Percentiles rank a stretch among this genome's conserved stretches.
Conservation (phyloP, 2,113 vertebrate genomes). For the Sylvia atricapilla region DNA sequence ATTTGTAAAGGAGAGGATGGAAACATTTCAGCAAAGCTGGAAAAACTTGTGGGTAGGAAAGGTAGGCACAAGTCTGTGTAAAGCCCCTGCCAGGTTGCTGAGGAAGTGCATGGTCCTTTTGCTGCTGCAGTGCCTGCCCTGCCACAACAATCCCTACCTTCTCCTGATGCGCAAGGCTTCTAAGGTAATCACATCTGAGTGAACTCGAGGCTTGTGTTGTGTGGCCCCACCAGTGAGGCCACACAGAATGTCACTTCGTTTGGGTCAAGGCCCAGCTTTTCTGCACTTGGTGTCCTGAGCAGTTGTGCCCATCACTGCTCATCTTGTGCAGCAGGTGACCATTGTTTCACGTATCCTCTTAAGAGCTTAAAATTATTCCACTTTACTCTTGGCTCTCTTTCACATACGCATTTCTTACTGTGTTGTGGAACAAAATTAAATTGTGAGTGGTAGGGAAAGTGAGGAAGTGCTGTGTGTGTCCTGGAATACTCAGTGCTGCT, state of each 20-base stretch:
- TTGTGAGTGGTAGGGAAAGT: neutral
- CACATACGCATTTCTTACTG: neutral
- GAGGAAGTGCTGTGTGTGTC: neutral
- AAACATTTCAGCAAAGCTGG: neutral
- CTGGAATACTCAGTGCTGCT: accelerated
- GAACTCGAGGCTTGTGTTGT: neutral
- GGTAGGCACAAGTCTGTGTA: too few species aligned
- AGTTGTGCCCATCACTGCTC: neutral
- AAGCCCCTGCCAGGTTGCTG: neutral
- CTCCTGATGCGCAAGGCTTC: neutral
- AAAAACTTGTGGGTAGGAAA: neutral
- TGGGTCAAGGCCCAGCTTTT: neutral
- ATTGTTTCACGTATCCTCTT: neutral
- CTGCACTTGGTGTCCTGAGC: neutral
- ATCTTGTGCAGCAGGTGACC: neutral
- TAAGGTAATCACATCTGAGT: neutral
- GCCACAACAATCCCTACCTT: neutral
- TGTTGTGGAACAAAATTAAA: neutral
- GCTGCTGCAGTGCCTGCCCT: neutral
- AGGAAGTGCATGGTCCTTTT: neutral
- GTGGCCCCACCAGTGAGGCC: neutral
- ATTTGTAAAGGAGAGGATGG: neutral
- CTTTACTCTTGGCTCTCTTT: neutral
- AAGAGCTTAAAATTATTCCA: neutral
- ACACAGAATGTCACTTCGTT: neutral